Evolutionary conservation across 2,888 invertebrate genomes (phyloP).

Genomic region (Drosophila affinis): DNA sequence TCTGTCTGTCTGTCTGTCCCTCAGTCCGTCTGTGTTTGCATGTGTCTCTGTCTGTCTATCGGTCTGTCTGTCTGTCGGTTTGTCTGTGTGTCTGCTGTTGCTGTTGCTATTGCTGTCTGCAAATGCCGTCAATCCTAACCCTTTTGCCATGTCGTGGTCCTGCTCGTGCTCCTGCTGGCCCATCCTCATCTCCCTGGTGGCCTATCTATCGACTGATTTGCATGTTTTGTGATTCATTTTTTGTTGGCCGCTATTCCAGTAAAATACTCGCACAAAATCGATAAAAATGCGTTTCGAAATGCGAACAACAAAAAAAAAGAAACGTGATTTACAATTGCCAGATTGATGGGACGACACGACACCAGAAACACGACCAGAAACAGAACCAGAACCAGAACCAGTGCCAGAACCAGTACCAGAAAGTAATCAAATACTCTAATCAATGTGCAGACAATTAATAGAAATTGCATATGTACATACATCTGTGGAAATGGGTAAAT

Average conservation of each 20-base stretch:
- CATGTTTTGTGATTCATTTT: conserved; percentile 67
- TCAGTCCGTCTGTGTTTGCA: conserved; percentile 25
- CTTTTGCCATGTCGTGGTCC: conserved; percentile 57
- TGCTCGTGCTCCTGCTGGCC: not conserved
- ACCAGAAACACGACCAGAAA: conserved; percentile 1
- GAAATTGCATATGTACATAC: conserved; percentile 18
- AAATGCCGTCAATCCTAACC: conserved; percentile 71
- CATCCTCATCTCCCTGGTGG: conserved; percentile 19
- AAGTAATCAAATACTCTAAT: conserved; percentile 34
- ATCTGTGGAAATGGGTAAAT: not conserved
- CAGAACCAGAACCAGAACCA: conserved; percentile 10
- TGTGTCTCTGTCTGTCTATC: conserved; percentile 36
- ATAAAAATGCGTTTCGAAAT: conserved; percentile 64
- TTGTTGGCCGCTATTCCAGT: conserved; percentile 15
- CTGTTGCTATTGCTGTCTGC: conserved; percentile 18
- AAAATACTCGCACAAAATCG: conserved; percentile 47
- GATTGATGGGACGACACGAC: conserved; percentile 44
- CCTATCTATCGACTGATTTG: conserved; percentile 61
- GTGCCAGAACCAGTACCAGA: conserved; percentile 2
- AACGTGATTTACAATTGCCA: conserved; percentile 39
- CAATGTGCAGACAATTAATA: conserved; percentile 36
- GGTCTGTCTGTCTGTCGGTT: conserved; percentile 16
- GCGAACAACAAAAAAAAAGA: conserved; percentile 4
- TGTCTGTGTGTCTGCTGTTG: conserved; percentile 21
- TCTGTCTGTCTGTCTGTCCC: conserved; percentile 1